These are phyloP conservation scores for Eulemur albifrons DNA, from an alignment of 2,797 vertebrate genomes.

Conservation along the genomic window DNA sequence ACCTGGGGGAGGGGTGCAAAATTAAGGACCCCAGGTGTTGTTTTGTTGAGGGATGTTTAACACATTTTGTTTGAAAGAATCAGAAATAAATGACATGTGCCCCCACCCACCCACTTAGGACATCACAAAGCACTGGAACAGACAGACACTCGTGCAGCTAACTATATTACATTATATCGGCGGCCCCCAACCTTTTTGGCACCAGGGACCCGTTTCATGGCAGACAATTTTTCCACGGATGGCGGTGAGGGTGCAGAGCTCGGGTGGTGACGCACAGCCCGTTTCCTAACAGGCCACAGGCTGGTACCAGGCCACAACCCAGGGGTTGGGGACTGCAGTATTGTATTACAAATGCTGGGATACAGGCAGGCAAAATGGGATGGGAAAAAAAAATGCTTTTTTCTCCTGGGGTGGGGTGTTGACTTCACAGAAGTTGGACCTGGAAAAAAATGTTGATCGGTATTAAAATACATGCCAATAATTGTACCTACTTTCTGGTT, in stretches of 20 bases:
- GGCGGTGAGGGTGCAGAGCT: no score
- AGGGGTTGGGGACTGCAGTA: background rate
- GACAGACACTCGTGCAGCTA: background rate
- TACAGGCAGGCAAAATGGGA: background rate
- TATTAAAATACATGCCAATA: background rate
- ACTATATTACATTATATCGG: background rate
- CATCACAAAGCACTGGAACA: background rate
- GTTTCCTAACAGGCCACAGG: no score
- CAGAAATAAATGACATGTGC: background rate
- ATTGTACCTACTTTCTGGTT: background rate
- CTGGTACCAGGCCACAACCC: no score
- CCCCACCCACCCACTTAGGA: background rate
- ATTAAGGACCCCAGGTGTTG: background rate
- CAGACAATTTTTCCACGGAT: no score
- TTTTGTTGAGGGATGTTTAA: background rate
- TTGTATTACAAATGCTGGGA: background rate
- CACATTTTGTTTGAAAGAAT: background rate
- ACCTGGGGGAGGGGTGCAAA: background rate
- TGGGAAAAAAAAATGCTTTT: background rate
- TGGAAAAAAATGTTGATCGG: background rate
- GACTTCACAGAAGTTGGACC: background rate
- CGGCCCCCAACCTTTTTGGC: no score
- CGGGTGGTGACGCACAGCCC: no score
- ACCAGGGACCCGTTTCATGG: no score
- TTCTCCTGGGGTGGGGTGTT: background rate